A percentile compares a stretch with the other conserved stretches of the same genome.
Conservation (phyloP, 2,888 invertebrate species). For the Ectemnius cavifrons region DNA sequence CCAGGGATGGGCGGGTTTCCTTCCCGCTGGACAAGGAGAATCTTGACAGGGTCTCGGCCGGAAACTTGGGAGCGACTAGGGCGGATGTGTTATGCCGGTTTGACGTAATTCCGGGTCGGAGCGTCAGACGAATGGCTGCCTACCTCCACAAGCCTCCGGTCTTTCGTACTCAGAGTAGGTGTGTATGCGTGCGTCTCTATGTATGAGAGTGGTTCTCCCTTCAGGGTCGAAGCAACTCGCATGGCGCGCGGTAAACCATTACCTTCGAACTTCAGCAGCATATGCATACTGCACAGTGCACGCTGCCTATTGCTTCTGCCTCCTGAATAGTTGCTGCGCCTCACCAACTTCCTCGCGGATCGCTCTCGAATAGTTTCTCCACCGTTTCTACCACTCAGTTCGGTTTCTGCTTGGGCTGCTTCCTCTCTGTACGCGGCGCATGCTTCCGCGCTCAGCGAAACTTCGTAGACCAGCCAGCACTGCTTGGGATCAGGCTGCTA, state of each 20-base stretch:
- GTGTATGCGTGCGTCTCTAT: too few relatives aligned
- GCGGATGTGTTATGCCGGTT: slow-evolving; percentile 70
- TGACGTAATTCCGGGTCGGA: slow-evolving; percentile 69
- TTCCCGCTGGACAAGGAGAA: slow-evolving; percentile 55
- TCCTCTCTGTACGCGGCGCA: background rate
- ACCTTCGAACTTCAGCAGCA: slow-evolving; percentile 58
- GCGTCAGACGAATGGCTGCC: slow-evolving; percentile 45
- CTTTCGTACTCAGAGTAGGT: too few relatives aligned
- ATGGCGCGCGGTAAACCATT: slow-evolving; percentile 60
- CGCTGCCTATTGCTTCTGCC: slow-evolving; percentile 44
- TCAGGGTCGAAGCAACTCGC: slow-evolving; percentile 47
- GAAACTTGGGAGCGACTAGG: slow-evolving; percentile 55
- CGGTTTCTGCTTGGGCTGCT: slow-evolving; percentile 14
- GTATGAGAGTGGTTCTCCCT: slow-evolving; percentile 48
- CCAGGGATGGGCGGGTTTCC: slow-evolving; percentile 38
- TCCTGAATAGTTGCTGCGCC: slow-evolving; percentile 62
- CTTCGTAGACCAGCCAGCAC: slow-evolving; percentile 43
- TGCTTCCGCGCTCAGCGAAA: slow-evolving; percentile 8
- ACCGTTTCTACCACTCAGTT: slow-evolving; percentile 56
- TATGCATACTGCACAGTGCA: slow-evolving; percentile 43
- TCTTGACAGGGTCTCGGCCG: slow-evolving; percentile 56
- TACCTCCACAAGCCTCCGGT: slow-evolving; percentile 12
- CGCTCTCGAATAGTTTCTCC: slow-evolving; percentile 64
- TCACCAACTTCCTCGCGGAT: slow-evolving; percentile 52
- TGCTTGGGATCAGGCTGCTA: slow-evolving; percentile 24